Percentiles rank a stretch among this genome's conserved stretches.
phyloP scores from a whole-genome alignment of 2,888 invertebrate genomes.

The Caenorhabditis doughertyi region DNA sequence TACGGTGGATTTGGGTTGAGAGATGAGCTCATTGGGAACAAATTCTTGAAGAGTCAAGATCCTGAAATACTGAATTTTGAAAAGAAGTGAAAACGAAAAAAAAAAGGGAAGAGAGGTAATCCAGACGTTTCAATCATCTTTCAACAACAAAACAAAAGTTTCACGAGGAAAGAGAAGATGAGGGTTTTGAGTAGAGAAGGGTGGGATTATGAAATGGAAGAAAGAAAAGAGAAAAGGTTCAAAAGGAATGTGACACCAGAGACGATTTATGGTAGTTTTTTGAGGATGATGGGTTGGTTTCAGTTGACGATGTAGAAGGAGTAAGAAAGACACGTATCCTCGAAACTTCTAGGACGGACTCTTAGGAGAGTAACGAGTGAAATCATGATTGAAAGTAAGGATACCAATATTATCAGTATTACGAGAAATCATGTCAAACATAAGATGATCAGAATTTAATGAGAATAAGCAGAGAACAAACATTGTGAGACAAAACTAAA shows the following conservation, averaged over 20 bases:
- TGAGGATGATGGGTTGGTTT: conserved; percentile 16
- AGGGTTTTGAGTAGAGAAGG: background rate
- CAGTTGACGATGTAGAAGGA: conserved; percentile 4
- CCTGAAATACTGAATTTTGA: conserved; percentile 7
- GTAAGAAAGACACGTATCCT: background rate
- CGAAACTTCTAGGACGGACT: background rate
- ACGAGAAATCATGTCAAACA: background rate
- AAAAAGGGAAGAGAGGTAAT: conserved; percentile 27
- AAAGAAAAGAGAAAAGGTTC: conserved; percentile 34
- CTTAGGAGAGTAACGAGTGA: too few relatives aligned
- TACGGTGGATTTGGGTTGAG: conserved; percentile 50
- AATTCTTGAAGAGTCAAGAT: background rate
- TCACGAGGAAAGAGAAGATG: background rate
- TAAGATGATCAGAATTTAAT: background rate
- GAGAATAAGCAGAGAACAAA: background rate
- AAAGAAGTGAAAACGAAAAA: background rate
- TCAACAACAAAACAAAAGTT: conserved; percentile 62
- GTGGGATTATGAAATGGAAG: conserved; percentile 27
- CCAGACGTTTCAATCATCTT: conserved; percentile 61
- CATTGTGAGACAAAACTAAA: background rate
- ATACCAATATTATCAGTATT: too few relatives aligned
- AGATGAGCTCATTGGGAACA: conserved; percentile 19
- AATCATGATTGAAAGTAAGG: too few relatives aligned
- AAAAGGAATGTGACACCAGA: conserved; percentile 44
- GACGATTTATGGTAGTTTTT: conserved; percentile 47